Conservation (phyloP, 2,797 vertebrate genomes). For the Paedocypris micromegethes region DNA sequence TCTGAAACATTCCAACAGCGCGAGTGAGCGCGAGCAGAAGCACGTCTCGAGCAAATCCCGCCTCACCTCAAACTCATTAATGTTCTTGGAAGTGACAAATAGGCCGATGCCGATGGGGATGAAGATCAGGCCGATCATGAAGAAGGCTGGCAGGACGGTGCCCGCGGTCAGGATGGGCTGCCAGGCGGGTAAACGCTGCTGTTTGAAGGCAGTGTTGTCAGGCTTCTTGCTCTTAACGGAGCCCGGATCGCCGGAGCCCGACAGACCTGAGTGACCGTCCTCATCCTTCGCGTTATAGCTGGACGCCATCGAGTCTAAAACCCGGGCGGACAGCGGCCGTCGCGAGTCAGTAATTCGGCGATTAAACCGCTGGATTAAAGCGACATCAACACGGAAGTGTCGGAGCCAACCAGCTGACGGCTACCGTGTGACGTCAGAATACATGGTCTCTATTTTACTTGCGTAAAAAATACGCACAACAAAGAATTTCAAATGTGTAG, state of each 20-base stretch:
- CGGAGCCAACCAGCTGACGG: too few relatives aligned
- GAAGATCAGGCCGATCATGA: conserved; percentile 93
- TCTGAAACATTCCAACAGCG: conserved; percentile 62
- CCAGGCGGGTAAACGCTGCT: conserved; percentile 93
- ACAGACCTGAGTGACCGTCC: conserved; percentile 69
- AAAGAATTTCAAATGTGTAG: too few relatives aligned
- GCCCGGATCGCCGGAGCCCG: conserved; percentile 58
- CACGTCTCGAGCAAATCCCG: too few relatives aligned
- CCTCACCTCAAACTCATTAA: conserved; percentile 87
- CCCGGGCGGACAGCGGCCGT: background rate
- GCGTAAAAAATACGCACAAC: too few relatives aligned
- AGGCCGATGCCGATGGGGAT: conserved; percentile 96
- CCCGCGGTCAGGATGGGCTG: conserved; percentile 92
- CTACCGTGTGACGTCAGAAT: too few relatives aligned
- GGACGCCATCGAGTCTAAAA: conserved; percentile 77
- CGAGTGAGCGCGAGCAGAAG: background rate
- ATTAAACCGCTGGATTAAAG: too few relatives aligned
- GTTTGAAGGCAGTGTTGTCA: conserved; percentile 95
- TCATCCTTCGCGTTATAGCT: conserved; percentile 85
- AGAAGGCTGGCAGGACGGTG: conserved; percentile 90
- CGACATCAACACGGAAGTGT: too few relatives aligned
- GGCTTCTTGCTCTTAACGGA: conserved; percentile 81
- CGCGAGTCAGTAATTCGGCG: too few relatives aligned
- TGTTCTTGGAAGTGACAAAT: conserved; percentile 93
- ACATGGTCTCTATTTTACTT: too few relatives aligned